These are phyloP conservation scores for Cenopis cana DNA, from an alignment of 2,888 invertebrate genomes.

Conservation along the genomic window DNA sequence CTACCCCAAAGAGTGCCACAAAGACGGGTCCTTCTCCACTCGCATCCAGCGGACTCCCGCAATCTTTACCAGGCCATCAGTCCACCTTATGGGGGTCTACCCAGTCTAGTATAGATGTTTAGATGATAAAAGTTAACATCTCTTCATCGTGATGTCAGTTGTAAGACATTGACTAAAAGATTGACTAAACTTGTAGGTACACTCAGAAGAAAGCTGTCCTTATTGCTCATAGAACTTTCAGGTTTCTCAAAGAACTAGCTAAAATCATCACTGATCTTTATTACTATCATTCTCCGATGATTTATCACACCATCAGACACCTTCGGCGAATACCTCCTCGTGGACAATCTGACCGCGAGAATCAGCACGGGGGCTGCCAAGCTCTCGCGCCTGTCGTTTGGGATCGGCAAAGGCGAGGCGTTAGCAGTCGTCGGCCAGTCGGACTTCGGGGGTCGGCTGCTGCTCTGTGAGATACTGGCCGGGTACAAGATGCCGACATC, in stretches of 20 bases:
- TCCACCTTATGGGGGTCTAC: too few relatives aligned
- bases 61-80: too few relatives aligned
- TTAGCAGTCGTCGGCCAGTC: conserved; percentile 68
- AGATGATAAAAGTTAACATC: too few relatives aligned
- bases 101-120: too few relatives aligned
- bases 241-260: too few relatives aligned
- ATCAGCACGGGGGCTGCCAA: conserved; percentile 50
- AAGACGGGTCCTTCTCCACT: too few relatives aligned
- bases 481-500: conserved; percentile 60
- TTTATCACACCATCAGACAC: conserved; percentile 52
- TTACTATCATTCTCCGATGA: background rate
- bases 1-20: too few relatives aligned
- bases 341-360: conserved; percentile 56
- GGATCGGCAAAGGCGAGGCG: conserved; percentile 67
- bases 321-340: conserved; percentile 68
- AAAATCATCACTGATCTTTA: too few relatives aligned
- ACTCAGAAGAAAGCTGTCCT: background rate
- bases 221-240: too few relatives aligned
- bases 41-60: too few relatives aligned
- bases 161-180: too few relatives aligned
- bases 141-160: background rate
- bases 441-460: conserved; percentile 62
- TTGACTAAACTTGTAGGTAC: background rate
- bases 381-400: conserved; percentile 61
- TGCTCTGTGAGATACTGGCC: conserved; percentile 63